Percentiles rank a stretch among this genome's conserved stretches.
Evolutionary conservation across 2,888 invertebrate genomes (phyloP).

Genomic region (Tipula vernalis): DNA sequence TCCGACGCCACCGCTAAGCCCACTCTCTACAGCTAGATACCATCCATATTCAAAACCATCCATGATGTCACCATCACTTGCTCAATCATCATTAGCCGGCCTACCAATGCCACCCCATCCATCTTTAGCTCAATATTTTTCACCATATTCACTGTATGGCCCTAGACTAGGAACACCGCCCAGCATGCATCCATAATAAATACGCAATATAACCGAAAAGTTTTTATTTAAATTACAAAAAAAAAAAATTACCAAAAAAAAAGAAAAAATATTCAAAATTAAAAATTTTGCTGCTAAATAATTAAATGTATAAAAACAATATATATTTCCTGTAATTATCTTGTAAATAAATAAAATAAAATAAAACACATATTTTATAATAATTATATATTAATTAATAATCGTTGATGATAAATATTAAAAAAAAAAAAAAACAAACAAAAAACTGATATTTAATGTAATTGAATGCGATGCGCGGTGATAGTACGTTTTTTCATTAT

Average conservation of each 20-base stretch:
- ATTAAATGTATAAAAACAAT: neutral
- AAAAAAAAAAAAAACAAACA: neutral
- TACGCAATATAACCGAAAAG: neutral
- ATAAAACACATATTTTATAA: neutral
- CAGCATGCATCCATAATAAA: constrained; percentile 58
- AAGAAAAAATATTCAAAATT: neutral
- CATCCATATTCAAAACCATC: constrained; percentile 84
- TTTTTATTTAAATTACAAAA: neutral
- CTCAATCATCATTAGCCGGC: constrained; percentile 40
- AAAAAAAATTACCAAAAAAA: neutral
- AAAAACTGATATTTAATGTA: neutral
- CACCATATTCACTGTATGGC: constrained; percentile 79
- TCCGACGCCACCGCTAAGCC: constrained; percentile 82
- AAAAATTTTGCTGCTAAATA: neutral
- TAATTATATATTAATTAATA: neutral
- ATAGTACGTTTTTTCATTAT: neutral
- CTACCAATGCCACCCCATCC: constrained; percentile 60
- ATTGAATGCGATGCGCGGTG: constrained; percentile 4
- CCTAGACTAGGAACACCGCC: constrained; percentile 68
- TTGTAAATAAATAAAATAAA: constrained; percentile 4
- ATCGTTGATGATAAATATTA: neutral
- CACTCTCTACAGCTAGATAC: constrained; percentile 66
- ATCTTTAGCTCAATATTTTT: constrained; percentile 71
- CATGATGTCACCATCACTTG: constrained; percentile 54
- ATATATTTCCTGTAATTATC: neutral